Evolutionary conservation across 2,113 vertebrate genomes (phyloP), one percentile per base, ranked within the genome.

Genomic region (Seriola quinqueradiata): DNA sequence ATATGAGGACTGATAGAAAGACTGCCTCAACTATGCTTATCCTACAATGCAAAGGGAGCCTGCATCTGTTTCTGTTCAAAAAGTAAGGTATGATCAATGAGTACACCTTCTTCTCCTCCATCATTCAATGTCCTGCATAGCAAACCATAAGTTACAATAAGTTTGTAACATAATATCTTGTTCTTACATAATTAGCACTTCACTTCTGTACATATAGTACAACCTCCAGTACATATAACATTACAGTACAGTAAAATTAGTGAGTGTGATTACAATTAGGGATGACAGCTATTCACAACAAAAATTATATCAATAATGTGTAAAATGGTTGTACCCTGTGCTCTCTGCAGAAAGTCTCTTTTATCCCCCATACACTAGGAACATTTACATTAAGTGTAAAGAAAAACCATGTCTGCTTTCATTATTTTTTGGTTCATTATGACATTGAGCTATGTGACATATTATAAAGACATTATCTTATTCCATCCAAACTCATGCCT

Each of bases 401-500:
- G 48, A 19, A 65, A 81, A 21, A 83, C 32, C 17, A 67, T 32
- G 70, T 76, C 52, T 71, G 69, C 34, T 67, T 83, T 70, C 55
- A 44, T 75, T 73, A 65, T 67, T 75, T 82, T 60, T 75, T 28
- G 48, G 44, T 75, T 46, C 61, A 72, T 19, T 57, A 55, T 72
- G 52, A 83, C 65, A 48, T 63, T 70, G 52, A 88, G 58, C 75
- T 75, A 75, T 88, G 40, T 1, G 0, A 69, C 66, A 61, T 73
- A 75, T 73, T 80, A 77, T 79, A n/a, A 74, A 60, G 48, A 89
- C 50, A 83, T 93, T 87, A 84, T 92, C 86, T 85, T 13, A 3
- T 58, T 34, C 63, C 50, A 61, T 80, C 57, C 40, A 65, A 63
- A 67, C 48, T 80, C 75, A 83, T 55, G 83, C 44, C 34, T 46